phyloP scores from a whole-genome alignment of 2,797 vertebrate genomes.

The Iguana delicatissima region DNA sequence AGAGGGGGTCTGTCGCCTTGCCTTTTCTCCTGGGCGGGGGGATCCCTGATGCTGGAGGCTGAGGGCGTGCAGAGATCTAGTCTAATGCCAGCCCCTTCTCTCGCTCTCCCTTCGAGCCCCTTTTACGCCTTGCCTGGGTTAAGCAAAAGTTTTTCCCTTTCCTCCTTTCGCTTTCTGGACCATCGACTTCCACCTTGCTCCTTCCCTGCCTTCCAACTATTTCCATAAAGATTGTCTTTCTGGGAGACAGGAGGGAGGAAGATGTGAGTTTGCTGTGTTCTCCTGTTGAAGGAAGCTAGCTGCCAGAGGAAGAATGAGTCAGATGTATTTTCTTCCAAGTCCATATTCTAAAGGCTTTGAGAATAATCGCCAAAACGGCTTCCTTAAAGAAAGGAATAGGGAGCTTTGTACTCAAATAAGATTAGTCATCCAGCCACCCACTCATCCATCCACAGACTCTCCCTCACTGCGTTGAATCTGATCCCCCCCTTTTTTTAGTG shows the following conservation, averaged over 20 bases:
- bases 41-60: too few relatives aligned
- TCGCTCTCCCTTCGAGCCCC: background rate
- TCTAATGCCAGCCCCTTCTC: background rate
- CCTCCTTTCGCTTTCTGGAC: background rate
- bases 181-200: background rate
- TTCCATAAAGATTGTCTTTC: background rate
- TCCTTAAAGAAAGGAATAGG: background rate
- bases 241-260: background rate
- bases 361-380: background rate
- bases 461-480: background rate
- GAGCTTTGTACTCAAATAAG: accelerated
- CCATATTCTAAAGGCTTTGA: background rate
- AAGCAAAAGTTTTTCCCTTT: constrained; percentile 57
- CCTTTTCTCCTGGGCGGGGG: background rate
- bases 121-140: background rate
- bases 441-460: background rate
- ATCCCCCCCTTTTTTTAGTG: background rate
- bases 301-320: constrained; percentile 9
- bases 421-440: constrained; percentile 26
- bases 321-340: constrained; percentile 17
- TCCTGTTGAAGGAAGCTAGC: background rate
- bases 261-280: background rate
- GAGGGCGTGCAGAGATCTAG: too few relatives aligned
- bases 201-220: background rate
- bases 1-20: background rate